phyloP scores from a whole-genome alignment of 2,113 vertebrate species.

The Calidris pugnax region DNA sequence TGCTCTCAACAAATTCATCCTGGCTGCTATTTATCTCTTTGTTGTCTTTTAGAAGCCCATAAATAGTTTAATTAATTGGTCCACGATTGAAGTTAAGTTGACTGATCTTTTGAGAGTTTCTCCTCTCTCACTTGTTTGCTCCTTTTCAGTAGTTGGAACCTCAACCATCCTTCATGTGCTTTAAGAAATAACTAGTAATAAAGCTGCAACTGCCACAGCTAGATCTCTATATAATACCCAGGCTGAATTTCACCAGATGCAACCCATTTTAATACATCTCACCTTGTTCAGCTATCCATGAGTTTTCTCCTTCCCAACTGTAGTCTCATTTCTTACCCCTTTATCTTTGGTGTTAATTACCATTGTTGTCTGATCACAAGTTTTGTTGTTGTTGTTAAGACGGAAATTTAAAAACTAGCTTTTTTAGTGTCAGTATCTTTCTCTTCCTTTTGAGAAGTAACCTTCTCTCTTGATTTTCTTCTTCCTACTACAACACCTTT shows the following conservation, averaged over 20 bases:
- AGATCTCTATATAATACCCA: background rate
- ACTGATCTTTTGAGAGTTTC: background rate
- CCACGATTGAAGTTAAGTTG: background rate
- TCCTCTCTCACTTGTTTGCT: background rate
- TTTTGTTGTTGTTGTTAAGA: background rate
- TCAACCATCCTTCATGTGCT: background rate
- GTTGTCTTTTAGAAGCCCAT: background rate
- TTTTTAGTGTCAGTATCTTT: background rate
- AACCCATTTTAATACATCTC: background rate
- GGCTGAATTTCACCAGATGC: background rate
- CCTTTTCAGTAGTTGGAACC: background rate
- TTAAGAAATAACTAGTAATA: background rate
- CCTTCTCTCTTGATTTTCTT: background rate
- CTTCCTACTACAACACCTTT: background rate
- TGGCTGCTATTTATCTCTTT: background rate
- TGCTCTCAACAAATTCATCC: background rate
- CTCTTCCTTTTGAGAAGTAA: background rate
- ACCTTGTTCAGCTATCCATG: background rate
- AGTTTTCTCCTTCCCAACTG: background rate
- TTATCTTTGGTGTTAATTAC: background rate
- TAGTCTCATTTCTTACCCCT: background rate
- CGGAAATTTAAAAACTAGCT: background rate
- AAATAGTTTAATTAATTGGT: background rate
- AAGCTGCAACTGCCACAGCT: background rate
- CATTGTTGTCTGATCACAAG: background rate